These are phyloP conservation scores for Peromyscus aztecus DNA, from an alignment of 2,797 vertebrate species.

Conservation along the genomic window DNA sequence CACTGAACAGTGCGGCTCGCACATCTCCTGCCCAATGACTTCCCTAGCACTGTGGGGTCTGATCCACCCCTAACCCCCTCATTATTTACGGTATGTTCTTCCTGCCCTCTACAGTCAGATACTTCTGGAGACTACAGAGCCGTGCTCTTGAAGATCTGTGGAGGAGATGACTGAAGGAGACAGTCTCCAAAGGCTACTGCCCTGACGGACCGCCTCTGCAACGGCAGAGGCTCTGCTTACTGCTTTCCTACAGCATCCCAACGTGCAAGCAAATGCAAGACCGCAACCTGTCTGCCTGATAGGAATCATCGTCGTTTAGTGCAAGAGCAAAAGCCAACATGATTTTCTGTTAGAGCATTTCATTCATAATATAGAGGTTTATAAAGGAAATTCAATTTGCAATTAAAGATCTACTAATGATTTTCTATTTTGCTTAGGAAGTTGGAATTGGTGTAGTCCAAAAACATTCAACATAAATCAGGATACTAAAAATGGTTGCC, in stretches of 20 bases:
- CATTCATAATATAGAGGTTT: constrained; percentile 2
- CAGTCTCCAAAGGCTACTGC: neutral
- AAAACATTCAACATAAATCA: constrained; percentile 28
- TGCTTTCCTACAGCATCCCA: neutral
- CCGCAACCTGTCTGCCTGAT: constrained; percentile 24
- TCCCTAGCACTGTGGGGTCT: neutral
- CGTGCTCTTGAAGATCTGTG: constrained; percentile 86
- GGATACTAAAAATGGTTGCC: constrained; percentile 58
- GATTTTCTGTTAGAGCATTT: constrained; percentile 17
- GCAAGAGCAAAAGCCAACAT: constrained; percentile 53
- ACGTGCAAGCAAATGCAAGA: constrained; percentile 53
- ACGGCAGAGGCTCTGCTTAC: neutral
- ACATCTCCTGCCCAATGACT: neutral
- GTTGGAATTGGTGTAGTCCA: constrained; percentile 7
- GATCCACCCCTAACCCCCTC: neutral
- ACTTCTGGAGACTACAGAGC: constrained; percentile 85
- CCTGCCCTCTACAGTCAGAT: constrained; percentile 85
- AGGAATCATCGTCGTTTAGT: constrained; percentile 16
- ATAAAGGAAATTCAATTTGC: constrained; percentile 3
- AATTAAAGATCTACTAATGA: constrained; percentile 25
- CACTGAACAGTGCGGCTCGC: neutral
- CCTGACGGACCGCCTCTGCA: fast-evolving
- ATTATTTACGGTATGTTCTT: neutral
- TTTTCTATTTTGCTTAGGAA: constrained; percentile 36
- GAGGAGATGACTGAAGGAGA: constrained; percentile 83